Conservation (phyloP, 2,888 invertebrate species). For the Oscheius myriophilus region DNA sequence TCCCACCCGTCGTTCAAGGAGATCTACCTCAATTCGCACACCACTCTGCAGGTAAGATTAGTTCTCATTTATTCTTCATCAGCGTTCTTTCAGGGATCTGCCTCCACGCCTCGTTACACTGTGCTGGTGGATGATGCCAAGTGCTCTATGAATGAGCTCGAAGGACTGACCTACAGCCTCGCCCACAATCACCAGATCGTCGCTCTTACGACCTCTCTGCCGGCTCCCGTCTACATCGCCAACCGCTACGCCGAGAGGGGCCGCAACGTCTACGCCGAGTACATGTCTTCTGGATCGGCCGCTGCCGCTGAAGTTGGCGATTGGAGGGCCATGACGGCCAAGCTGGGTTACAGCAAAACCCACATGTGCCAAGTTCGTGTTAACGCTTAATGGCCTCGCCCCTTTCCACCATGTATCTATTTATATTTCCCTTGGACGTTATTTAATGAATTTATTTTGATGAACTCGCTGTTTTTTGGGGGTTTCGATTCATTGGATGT, state of each 20-base stretch:
- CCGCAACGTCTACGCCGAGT: conserved; percentile 8
- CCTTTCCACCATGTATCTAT: conserved; percentile 64
- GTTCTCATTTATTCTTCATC: conserved; percentile 3
- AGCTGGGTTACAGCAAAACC: too few species aligned
- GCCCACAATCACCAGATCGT: conserved; percentile 63
- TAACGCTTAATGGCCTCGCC: conserved; percentile 46
- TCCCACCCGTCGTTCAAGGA: conserved; percentile 57
- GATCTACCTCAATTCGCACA: conserved; percentile 63
- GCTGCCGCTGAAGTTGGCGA: too few species aligned
- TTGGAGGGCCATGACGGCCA: too few species aligned
- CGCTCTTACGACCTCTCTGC: conserved; percentile 50
- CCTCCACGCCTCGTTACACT: conserved; percentile 62
- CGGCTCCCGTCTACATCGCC: conserved; percentile 63
- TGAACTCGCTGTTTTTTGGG: too few species aligned
- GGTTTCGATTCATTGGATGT: too few species aligned
- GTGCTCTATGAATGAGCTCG: conserved; percentile 50
- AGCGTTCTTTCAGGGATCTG: conserved; percentile 57
- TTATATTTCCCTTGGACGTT: too few species aligned
- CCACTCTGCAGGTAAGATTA: too few species aligned
- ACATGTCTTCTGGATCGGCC: background rate
- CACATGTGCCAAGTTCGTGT: too few species aligned
- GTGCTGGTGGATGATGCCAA: conserved; percentile 58
- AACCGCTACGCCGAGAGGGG: conserved; percentile 53
- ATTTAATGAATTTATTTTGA: too few species aligned
- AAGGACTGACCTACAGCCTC: conserved; percentile 58